phyloP scores from a whole-genome alignment of 2,888 invertebrate genomes.

The Mystacides longicornis region DNA sequence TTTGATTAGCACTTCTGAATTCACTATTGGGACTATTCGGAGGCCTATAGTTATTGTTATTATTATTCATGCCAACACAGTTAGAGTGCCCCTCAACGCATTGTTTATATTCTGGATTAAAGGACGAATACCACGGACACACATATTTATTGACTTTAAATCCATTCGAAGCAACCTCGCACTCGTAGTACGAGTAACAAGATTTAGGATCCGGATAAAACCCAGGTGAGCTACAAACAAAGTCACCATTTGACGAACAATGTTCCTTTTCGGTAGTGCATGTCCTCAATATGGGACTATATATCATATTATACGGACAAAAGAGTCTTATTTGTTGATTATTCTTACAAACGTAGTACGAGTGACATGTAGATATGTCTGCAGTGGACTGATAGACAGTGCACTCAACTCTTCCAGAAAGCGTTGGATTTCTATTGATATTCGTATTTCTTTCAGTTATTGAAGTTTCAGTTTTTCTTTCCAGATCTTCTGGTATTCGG shows the following conservation, averaged over 20 bases:
- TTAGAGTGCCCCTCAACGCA: constrained; percentile 5
- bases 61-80: neutral
- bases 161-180: constrained; percentile 33
- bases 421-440: too few species aligned
- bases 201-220: constrained; percentile 37
- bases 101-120: constrained; percentile 8
- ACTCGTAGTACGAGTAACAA: constrained; percentile 42
- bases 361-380: constrained; percentile 34
- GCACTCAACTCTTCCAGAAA: neutral
- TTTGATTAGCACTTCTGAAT: too few species aligned
- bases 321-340: constrained; percentile 33
- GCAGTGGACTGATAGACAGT: neutral
- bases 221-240: constrained; percentile 40
- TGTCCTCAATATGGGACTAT: constrained; percentile 40
- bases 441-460: too few species aligned
- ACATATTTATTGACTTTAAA: constrained; percentile 26
- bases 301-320: constrained; percentile 41
- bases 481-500: too few species aligned
- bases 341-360: constrained; percentile 46
- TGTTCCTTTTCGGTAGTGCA: constrained; percentile 45
- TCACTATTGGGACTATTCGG: too few species aligned
- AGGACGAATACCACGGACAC: constrained; percentile 13
- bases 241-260: constrained; percentile 41
- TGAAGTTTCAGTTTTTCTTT: too few species aligned
- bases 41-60: too few species aligned